Percentiles rank a stretch among this genome's conserved stretches.
phyloP scores from a whole-genome alignment of 2,113 vertebrate genomes.

The Pelecanoides urinatrix region DNA sequence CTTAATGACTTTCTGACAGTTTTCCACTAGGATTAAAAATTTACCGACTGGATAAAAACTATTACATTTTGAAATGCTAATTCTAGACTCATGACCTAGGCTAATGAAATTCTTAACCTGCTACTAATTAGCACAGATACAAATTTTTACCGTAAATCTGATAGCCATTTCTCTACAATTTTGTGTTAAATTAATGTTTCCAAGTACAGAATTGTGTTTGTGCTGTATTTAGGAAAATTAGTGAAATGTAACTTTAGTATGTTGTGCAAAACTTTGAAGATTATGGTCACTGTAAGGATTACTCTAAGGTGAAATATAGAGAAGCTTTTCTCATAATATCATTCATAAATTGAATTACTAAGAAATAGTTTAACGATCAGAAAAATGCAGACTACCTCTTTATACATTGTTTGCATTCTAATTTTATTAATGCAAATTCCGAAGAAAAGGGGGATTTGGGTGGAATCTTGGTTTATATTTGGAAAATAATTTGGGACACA shows the following conservation, averaged over 20 bases:
- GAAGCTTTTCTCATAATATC: not conserved
- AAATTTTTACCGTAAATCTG: rapidly evolving
- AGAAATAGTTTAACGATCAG: not conserved
- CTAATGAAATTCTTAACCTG: not conserved
- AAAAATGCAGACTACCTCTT: not conserved
- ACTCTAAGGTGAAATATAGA: not conserved
- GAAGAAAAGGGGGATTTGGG: not conserved
- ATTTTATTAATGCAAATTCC: not conserved
- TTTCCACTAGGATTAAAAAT: not conserved
- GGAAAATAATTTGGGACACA: not conserved
- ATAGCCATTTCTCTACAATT: not conserved
- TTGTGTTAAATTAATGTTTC: not conserved
- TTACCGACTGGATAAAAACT: not conserved
- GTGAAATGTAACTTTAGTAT: not conserved
- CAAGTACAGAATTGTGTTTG: not conserved
- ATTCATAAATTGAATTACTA: not conserved
- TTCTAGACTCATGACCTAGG: not conserved
- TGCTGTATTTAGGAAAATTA: not conserved
- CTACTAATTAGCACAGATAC: not conserved
- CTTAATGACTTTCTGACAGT: not conserved
- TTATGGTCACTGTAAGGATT: not conserved
- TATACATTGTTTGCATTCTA: not conserved
- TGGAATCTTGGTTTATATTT: not conserved
- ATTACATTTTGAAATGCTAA: not conserved
- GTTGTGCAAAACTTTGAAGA: not conserved